Conservation (phyloP, 2,113 vertebrate species). For the Lepisosteus oculatus region DNA sequence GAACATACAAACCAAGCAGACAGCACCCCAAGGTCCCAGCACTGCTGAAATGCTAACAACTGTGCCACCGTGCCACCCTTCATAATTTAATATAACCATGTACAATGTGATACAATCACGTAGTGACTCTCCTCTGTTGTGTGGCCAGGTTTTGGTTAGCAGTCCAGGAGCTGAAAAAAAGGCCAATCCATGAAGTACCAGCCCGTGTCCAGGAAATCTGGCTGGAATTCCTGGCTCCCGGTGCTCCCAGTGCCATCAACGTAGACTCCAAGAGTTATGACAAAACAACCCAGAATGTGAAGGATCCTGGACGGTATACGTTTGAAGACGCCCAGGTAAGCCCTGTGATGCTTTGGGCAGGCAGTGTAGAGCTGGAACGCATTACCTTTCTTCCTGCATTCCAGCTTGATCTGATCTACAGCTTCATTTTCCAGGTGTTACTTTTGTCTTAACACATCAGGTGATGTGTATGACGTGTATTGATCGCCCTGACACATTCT, state of each 20-base stretch:
- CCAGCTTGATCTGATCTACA: too few species aligned
- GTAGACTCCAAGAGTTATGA: slow-evolving; percentile 95
- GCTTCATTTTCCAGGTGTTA: too few species aligned
- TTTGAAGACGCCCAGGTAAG: slow-evolving; percentile 94
- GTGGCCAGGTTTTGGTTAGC: slow-evolving; percentile 88
- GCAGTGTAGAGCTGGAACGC: background rate
- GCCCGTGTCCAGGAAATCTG: slow-evolving; percentile 91
- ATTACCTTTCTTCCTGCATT: too few species aligned
- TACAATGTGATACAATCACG: too few species aligned
- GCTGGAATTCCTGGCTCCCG: slow-evolving; percentile 92
- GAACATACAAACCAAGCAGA: background rate
- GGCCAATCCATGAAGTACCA: slow-evolving; percentile 88
- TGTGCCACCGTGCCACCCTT: too few species aligned
- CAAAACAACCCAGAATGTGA: slow-evolving; percentile 95
- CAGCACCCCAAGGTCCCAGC: too few species aligned
- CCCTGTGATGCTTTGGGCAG: background rate
- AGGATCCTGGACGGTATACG: slow-evolving; percentile 89
- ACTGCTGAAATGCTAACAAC: too few species aligned
- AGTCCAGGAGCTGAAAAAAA: slow-evolving; percentile 92
- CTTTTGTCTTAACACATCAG: too few species aligned
- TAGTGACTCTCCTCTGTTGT: too few species aligned
- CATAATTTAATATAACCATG: too few species aligned
- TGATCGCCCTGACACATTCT: too few species aligned
- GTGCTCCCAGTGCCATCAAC: slow-evolving; percentile 94
- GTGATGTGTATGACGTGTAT: too few species aligned